Evolutionary conservation across 2,113 vertebrate species (phyloP).

Genomic region (Actenoides hombroni): DNA sequence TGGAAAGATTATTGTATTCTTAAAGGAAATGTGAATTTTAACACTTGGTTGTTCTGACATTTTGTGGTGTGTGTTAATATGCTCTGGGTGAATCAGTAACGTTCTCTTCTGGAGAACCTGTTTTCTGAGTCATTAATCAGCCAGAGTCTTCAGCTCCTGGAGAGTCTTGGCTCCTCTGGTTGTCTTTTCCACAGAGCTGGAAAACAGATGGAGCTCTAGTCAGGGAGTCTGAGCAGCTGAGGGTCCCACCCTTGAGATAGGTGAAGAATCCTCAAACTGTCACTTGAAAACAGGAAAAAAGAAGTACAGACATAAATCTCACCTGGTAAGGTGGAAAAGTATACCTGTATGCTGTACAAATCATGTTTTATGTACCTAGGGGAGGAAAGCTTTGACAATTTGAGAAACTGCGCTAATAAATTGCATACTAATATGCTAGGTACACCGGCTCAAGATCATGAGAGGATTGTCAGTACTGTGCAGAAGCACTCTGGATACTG

Average conservation of each 20-base stretch:
- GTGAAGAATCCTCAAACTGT: background rate
- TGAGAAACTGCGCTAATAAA: background rate
- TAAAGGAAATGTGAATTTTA: background rate
- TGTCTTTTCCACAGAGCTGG: background rate
- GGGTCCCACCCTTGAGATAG: background rate
- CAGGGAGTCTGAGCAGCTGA: background rate
- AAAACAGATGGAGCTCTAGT: background rate
- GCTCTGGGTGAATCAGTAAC: background rate
- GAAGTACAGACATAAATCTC: background rate
- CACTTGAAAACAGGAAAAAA: background rate
- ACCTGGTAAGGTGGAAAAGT: background rate
- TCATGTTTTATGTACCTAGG: background rate
- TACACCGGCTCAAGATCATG: background rate
- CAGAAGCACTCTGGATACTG: background rate
- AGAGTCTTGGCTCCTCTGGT: background rate
- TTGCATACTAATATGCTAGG: background rate
- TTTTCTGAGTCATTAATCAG: constrained; percentile 32
- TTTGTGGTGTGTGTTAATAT: background rate
- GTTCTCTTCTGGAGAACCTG: background rate
- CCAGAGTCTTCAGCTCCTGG: background rate
- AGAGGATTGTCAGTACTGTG: background rate
- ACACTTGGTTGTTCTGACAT: background rate
- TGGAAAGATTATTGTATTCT: background rate
- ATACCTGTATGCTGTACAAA: background rate
- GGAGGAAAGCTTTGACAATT: background rate